Conservation (phyloP, 2,888 invertebrate genomes). For the Hypomecis punctinalis region DNA sequence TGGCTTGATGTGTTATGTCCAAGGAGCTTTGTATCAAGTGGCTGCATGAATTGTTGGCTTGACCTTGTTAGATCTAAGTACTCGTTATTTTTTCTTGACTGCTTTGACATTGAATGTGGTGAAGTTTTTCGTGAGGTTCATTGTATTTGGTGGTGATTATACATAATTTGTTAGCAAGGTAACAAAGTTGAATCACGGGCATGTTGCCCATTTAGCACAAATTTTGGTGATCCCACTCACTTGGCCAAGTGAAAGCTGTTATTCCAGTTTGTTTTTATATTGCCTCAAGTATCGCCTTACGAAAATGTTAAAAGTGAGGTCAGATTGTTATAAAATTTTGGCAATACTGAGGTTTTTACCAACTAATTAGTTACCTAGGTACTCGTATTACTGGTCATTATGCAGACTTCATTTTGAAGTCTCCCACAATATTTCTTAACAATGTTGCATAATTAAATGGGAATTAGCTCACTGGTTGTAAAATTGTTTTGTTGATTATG, state of each 20-base stretch:
- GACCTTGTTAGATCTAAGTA: conserved; percentile 72
- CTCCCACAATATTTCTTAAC: conserved; percentile 7
- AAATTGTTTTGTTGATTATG: conserved; percentile 6
- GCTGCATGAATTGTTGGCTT: conserved; percentile 68
- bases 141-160: conserved; percentile 45
- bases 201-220: conserved; percentile 48
- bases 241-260: conserved; percentile 78
- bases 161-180: conserved; percentile 52
- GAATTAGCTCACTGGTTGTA: not conserved
- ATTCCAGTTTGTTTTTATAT: conserved; percentile 71
- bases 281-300: conserved; percentile 64
- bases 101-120: conserved; percentile 79
- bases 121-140: conserved; percentile 65
- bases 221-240: conserved; percentile 67
- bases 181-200: conserved; percentile 38
- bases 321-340: conserved; percentile 43
- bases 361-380: not conserved
- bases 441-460: conserved; percentile 2
- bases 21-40: conserved; percentile 58
- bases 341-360: conserved; percentile 28
- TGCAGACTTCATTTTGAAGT: not conserved
- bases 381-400: not conserved
- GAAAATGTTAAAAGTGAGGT: conserved; percentile 60
- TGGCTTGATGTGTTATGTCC: conserved; percentile 35
- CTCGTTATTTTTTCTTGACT: conserved; percentile 73